Base-by-base conservation (phyloP, 1,140 invertebrate species). In the Glossosoma conforme region DNA sequence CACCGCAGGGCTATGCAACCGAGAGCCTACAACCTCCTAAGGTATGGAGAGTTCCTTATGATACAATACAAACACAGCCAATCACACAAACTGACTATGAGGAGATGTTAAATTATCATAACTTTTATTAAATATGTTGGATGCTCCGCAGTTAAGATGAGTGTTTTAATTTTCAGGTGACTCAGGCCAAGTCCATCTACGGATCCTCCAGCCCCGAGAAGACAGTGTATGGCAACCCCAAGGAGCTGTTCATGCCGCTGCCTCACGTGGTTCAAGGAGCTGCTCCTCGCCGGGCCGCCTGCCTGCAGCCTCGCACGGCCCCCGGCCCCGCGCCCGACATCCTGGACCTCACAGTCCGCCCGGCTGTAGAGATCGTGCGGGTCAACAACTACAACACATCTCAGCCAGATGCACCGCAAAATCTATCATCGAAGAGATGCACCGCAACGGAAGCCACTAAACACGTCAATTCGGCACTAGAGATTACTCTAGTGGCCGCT, bases 201-300 rank as follows among this genome's bases (percentile, higher is more conserved):
- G 74, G 75, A 0, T 70, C 67, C 4, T 70, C 72, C 1, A 75
- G 78, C 21, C 78, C 75, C 11, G 81, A 84, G 56, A 80, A 76
- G 51, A 83, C 72, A 0, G 79, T 85, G 4, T 85, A 86, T 55
- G 82, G 83, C 0, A 83, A 85, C 66, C 83, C 83, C 0, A 85
- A 85, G 59, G 82, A 85, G 51, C 74, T 78, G 8, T 69, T 80
- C 51, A 67, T 74, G 56, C 66, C 74, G 2, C 74, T 77, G 0
- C 72, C 65, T 21, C 72, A 73, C 59, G 62, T 72, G 0, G 59
- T 66, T 3, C 65, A 63, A 37, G 66, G 65, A 15, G 43, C 58
- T 0, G 59, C 69, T 10, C 66, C 69, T 0, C 57, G 69, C 2
- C 69, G 67, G 30, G 65, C 64, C 0, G 51, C 61, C 33, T 56